Conservation (phyloP, 2,797 vertebrate species). For the Pseudochaenichthys georgianus region DNA sequence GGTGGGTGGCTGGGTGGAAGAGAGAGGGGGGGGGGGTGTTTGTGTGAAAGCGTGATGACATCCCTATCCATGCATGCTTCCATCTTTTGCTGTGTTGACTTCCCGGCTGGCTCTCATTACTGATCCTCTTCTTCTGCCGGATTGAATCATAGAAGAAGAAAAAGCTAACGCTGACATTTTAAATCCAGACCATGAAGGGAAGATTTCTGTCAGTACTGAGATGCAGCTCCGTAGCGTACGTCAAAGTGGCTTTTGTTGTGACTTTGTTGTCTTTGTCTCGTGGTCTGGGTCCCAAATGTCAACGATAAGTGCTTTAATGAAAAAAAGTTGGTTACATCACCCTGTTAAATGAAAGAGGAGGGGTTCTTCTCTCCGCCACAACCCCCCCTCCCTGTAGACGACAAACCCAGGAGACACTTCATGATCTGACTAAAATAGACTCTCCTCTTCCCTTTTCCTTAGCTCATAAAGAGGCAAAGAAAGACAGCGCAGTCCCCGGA, state of each 20-base stretch:
- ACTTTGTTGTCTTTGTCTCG: constrained; percentile 31
- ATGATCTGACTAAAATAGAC: constrained; percentile 50
- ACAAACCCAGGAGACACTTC: constrained; percentile 37
- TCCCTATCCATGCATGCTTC: constrained; percentile 73
- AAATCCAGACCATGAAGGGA: constrained; percentile 14
- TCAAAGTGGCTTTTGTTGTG: constrained; percentile 48
- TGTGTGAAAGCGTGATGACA: constrained; percentile 45
- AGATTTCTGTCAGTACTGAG: constrained; percentile 43
- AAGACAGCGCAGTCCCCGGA: constrained; percentile 39
- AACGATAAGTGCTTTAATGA: constrained; percentile 16
- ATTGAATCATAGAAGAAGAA: background rate
- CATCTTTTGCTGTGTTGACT: constrained; percentile 59
- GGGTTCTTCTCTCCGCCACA: constrained; percentile 16
- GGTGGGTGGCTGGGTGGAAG: background rate
- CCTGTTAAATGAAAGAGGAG: constrained; percentile 3
- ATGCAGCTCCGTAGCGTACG: constrained; percentile 34
- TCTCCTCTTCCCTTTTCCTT: constrained; percentile 23
- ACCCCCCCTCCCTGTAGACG: constrained; percentile 24
- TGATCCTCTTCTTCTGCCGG: constrained; percentile 36
- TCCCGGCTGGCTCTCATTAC: constrained; percentile 57
- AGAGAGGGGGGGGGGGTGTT: background rate
- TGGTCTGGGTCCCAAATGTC: constrained; percentile 17
- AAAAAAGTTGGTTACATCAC: constrained; percentile 29
- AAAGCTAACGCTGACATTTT: background rate
- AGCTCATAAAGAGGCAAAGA: constrained; percentile 38